Percentiles rank a stretch among this genome's conserved stretches.
Conservation (phyloP, 23 tunicate species). For the Styela clava region DNA sequence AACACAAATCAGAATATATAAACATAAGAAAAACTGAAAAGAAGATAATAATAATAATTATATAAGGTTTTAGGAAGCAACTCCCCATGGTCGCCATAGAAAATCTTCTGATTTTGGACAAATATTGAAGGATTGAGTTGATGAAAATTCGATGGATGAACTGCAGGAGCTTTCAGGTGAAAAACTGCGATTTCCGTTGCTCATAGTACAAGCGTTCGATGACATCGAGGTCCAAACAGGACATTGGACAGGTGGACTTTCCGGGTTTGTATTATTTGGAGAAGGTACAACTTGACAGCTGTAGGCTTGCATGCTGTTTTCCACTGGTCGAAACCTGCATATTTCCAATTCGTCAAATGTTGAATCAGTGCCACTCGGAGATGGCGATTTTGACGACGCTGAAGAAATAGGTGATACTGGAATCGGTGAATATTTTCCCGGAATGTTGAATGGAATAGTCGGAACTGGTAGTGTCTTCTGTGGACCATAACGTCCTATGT, state of each 20-base stretch:
- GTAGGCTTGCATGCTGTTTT: neutral
- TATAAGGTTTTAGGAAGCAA: neutral
- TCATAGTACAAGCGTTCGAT: neutral
- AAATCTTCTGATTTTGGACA: neutral
- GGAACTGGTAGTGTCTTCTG: neutral
- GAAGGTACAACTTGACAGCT: slow-evolving; percentile 1
- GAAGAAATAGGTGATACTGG: slow-evolving; percentile 51
- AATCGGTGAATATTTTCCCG: slow-evolving; percentile 35
- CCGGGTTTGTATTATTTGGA: neutral
- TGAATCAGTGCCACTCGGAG: neutral
- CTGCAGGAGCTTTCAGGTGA: neutral
- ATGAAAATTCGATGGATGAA: neutral
- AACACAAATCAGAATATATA: neutral
- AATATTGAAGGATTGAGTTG: neutral
- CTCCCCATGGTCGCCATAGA: slow-evolving; percentile 33
- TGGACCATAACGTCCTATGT: neutral
- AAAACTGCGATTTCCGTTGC: neutral
- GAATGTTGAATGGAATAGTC: neutral
- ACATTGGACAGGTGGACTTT: neutral
- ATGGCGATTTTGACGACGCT: slow-evolving; percentile 31
- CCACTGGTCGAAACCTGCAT: neutral
- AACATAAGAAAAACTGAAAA: neutral
- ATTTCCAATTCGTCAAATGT: neutral
- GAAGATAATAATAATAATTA: neutral
- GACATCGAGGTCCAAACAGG: neutral